Base-by-base conservation (phyloP, 2,113 vertebrate species). In the Amphiprion percula region DNA sequence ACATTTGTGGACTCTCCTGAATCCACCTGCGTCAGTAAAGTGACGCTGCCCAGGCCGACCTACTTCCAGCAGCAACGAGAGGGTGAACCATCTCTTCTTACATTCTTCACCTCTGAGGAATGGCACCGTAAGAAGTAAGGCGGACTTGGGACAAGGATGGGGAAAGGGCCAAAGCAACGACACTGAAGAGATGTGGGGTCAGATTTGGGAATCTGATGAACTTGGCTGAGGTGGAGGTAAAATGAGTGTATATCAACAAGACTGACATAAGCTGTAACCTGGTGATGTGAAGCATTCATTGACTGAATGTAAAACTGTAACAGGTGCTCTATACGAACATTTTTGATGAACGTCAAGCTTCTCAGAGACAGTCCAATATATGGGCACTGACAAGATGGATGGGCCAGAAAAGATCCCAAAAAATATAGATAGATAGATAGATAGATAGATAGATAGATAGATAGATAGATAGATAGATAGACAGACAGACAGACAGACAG, bases 71-170 rank as follows among this genome's bases (percentile, higher is more conserved):
- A 73, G 83, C 64, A 52, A n/a, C 2, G 50, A 61, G 46, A 59
- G 52, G 53, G 44, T 0, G 37, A 7, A 68, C 0, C 71, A 64
- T 70, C 80, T 91, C 86, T 56, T 64, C 74, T 94, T 94, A 91
- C 93, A 92, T 53, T 10, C 59, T 79, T 90, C 80, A 84, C 83
- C 84, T 77, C 80, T 58, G 46, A 85, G 89, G 87, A 92, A 93
- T 91, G 89, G 49, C 68, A 9, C 23, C 17, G 64, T 68, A 49
- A 76, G 53, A 61, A 58, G 63, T n/a, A 56, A 81, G 79, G 46
- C 56, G 59, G 56, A 52, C 79, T 70, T 52, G 50, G 30, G 5
- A 62, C 30, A 39, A 63, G 60, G 70, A 19, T 44, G 53, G 54
- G 39, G 6, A 72, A 44, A 26, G 30, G 30, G 66, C 53, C 68